Percentiles rank a stretch among this genome's conserved stretches.
Conservation (phyloP, 2,797 vertebrate genomes). For the Hephaestus fuliginosus region DNA sequence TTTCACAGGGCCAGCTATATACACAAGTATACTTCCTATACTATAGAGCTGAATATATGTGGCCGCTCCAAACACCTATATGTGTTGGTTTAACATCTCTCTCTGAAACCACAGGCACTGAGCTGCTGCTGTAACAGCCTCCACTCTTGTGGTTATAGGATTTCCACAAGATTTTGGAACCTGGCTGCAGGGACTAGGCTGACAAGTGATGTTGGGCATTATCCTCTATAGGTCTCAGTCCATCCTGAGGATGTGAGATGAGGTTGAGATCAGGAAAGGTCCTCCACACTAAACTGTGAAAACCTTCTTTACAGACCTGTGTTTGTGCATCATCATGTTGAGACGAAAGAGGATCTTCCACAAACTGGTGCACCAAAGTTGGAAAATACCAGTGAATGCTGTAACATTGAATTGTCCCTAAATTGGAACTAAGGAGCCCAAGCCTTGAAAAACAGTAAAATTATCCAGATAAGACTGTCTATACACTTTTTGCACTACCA, state of each 20-base stretch:
- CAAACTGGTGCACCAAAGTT: background rate
- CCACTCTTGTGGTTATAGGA: background rate
- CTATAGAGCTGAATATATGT: background rate
- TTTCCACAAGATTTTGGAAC: background rate
- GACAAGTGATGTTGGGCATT: background rate
- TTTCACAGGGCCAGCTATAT: background rate
- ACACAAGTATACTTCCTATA: background rate
- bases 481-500: background rate
- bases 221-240: background rate
- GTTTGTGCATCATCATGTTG: background rate
- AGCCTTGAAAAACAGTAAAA: background rate
- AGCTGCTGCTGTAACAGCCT: background rate
- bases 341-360: background rate
- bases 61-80: background rate
- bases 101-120: background rate
- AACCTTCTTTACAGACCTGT: background rate
- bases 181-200: background rate
- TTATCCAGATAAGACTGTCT: background rate
- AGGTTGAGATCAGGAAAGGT: background rate
- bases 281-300: background rate
- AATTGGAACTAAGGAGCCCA: background rate
- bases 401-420: background rate
- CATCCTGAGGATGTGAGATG: background rate
- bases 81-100: background rate
- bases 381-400: background rate